A percentile compares a stretch with the other conserved stretches of the same genome.
Conservation (phyloP, 2,797 vertebrate genomes). For the Holocentrus rufus region DNA sequence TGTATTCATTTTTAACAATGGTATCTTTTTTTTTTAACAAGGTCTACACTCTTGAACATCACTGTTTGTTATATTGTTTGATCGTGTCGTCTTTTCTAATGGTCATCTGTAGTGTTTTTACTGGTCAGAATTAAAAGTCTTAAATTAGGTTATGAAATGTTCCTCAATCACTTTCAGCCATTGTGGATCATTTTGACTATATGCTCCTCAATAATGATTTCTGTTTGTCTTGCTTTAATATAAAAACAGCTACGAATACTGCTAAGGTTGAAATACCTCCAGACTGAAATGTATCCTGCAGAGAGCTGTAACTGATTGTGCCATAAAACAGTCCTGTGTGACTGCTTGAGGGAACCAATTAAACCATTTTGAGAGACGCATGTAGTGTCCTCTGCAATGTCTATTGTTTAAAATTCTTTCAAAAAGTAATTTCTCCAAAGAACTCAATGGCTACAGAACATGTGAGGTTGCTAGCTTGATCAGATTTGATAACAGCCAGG, state of each 20-base stretch:
- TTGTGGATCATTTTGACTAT: no score
- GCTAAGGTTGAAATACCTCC: not conserved
- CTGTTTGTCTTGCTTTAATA: not conserved
- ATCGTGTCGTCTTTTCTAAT: slow-evolving; percentile 28
- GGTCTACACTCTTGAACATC: not conserved
- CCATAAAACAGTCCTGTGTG: not conserved
- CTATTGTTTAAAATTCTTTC: slow-evolving; percentile 20
- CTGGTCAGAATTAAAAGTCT: slow-evolving; percentile 28
- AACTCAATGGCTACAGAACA: slow-evolving; percentile 25
- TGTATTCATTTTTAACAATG: not conserved
- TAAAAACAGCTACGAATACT: not conserved
- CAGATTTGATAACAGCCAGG: slow-evolving; percentile 55
- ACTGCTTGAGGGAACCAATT: not conserved
- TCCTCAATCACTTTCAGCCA: no score
- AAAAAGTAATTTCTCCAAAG: slow-evolving; percentile 40
- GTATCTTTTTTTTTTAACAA: no score
- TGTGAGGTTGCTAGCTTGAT: slow-evolving; percentile 37
- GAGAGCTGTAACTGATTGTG: slow-evolving; percentile 4
- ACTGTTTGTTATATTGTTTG: slow-evolving; percentile 23
- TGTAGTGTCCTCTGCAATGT: not conserved
- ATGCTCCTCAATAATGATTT: no score
- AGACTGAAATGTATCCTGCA: not conserved
- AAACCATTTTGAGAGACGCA: not conserved
- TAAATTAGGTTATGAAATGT: not conserved
- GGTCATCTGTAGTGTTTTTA: slow-evolving; percentile 19